Percentiles rank a stretch among this genome's conserved stretches.
phyloP scores from a whole-genome alignment of 2,113 vertebrate species.

The Archilochus colubris region DNA sequence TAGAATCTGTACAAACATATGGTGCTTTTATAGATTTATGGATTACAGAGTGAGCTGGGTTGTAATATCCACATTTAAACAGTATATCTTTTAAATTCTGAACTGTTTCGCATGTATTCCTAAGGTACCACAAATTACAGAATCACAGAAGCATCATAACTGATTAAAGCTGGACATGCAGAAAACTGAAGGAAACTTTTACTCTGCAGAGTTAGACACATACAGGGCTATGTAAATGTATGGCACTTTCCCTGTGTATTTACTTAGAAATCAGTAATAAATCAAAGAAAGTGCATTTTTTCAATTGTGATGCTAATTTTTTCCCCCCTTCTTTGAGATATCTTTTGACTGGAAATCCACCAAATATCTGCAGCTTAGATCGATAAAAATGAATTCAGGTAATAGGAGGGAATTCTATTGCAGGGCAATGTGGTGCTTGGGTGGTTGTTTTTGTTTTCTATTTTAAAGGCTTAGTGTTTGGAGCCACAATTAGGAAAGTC shows the following conservation, averaged over 20 bases:
- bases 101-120: not conserved
- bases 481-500: not conserved
- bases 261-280: not conserved
- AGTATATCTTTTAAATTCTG: not conserved
- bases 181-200: not conserved
- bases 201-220: not conserved
- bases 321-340: not conserved
- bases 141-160: not conserved
- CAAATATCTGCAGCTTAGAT: not conserved
- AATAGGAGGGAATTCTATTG: not conserved
- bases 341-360: not conserved
- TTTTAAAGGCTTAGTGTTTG: not conserved
- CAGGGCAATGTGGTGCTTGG: not conserved
- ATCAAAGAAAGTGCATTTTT: not conserved
- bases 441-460: not conserved
- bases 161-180: not conserved
- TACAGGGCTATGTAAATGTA: rapidly evolving
- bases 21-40: not conserved
- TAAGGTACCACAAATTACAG: not conserved
- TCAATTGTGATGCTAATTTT: not conserved
- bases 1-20: not conserved
- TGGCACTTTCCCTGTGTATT: not conserved
- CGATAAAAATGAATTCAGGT: not conserved
- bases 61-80: not conserved
- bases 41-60: not conserved